Evolutionary conservation across 1,140 invertebrate genomes (phyloP), one percentile per base, ranked within the genome.

Genomic region (Vanessa atalanta): DNA sequence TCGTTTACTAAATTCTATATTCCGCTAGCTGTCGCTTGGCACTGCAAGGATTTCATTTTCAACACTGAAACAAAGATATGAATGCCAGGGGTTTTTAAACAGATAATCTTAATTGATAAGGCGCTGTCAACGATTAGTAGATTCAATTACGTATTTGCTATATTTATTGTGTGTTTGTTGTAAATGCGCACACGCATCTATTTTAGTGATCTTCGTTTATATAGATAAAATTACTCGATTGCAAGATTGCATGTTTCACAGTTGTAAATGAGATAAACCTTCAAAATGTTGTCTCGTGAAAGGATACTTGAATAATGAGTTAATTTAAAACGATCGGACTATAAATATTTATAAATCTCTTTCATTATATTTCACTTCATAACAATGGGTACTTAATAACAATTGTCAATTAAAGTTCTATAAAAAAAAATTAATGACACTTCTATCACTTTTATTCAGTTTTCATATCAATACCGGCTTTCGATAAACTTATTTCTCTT

Each of bases 51-150:
- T 83, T 78, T 80, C 83, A 81, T 81, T 79, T 73, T 81, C 77
- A 73, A 83, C 76, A 91, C 88, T 91, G 88, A 84, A 85, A 83
- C 79, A 78, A 80, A 76, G 70, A 86, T 89, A 88, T 84, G 79
- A 89, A 79, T 78, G 78, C 73, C 81, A 79, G 79, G 77, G 81
- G 81, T 86, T 91, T 89, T 91, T 87, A 89, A 89, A 81, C 75
- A 85, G 88, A 90, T 91, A 88, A 90, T 91, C 88, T 87, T 87
- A 87, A 83, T 87, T 88, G 89, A 91, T 91, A 91, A 91, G 83
- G 76, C 80, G 66, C 69, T 79, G 79, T 87, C 80, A 77, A 74
- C 80, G 86, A 91, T 90, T 91, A 89, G 80, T 86, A 82, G 72
- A 82, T 87, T 80, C 72, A 84, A 81, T 86, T 85, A 82, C 73